Base-by-base conservation (phyloP, 92 coral and sea anemone species). In the Phenganax marumi region DNA sequence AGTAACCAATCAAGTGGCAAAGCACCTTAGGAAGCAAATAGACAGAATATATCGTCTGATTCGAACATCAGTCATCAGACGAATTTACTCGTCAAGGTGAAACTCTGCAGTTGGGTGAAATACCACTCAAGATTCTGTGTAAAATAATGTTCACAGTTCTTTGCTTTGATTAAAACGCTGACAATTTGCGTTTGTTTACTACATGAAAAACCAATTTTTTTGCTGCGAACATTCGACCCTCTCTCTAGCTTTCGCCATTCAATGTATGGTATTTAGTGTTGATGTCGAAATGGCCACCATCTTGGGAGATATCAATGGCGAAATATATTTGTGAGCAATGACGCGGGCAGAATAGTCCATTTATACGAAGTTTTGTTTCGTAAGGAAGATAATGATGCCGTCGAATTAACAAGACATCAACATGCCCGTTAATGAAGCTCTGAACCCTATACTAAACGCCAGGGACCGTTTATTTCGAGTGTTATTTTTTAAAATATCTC, bases 391-490 rank as follows among this genome's bases (percentile, higher is more conserved):
- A 66, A 25, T 25, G 43, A 66, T 17, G 24, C 26, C 24, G 72
- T 25, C 49, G 50, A 25, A 25, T 25, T 66, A n/a, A 66, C 49
- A 25, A 24, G 43, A n/a, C 43, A 25, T 25, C 68, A 81, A 56
- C 79, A 96, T 96, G 99, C 99, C 99, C 43, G 43, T 33, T 61
- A 92, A 90, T 80, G 99, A 96, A 80, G 97, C 87, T 79, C 89
- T 92, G 70, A 92, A 96, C 62, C 99, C 99, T 64, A 84, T 96
- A 24, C 91, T 96, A 33, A 95, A 91, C 50, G 99, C 99, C 70
- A 85, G 99, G 25, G 99, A 96, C 74, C 90, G 99, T 13, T 84
- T 96, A 52, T 96, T 96, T 84, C 97, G 99, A 81, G 99, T 97
- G 61, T 88, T 96, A 83, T 96, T 96, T 88, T 96, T 92, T 92